These are phyloP conservation scores for Nebria brevicollis DNA, from an alignment of 2,888 invertebrate species.

Conservation along the genomic window DNA sequence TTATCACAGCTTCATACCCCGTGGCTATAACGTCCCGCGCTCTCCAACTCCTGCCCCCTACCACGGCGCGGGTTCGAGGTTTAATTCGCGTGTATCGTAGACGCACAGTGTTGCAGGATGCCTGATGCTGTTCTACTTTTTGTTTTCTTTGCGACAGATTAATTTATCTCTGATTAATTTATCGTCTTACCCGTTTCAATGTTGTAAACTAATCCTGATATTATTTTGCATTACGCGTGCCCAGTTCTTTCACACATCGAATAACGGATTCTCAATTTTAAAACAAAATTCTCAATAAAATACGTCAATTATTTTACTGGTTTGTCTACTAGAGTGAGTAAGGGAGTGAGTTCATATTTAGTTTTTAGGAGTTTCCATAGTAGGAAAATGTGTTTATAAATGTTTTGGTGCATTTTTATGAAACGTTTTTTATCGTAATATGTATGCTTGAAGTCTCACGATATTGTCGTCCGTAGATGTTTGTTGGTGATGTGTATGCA, in stretches of 20 bases:
- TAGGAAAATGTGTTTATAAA: not conserved
- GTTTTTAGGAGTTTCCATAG: too few relatives aligned
- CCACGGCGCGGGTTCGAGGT: not conserved
- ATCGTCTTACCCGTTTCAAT: not conserved
- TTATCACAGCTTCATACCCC: not conserved
- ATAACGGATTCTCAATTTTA: not conserved
- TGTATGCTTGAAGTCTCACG: not conserved
- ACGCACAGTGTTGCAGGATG: not conserved
- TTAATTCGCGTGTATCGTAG: not conserved
- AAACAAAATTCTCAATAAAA: too few relatives aligned
- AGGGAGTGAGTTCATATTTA: too few relatives aligned
- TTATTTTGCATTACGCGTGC: not conserved
- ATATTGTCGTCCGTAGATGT: not conserved
- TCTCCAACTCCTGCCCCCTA: not conserved
- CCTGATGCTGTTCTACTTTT: not conserved
- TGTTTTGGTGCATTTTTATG: not conserved
- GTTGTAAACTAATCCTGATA: not conserved
- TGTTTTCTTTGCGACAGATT: conserved; percentile 1
- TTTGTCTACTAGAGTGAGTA: too few relatives aligned
- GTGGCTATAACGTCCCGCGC: not conserved
- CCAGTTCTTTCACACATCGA: not conserved
- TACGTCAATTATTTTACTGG: too few relatives aligned
- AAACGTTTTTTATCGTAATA: not conserved
- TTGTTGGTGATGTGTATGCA: too few relatives aligned
- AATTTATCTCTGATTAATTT: conserved; percentile 1